phyloP scores from a whole-genome alignment of 2,797 vertebrate genomes.

The Octomys mimax region DNA sequence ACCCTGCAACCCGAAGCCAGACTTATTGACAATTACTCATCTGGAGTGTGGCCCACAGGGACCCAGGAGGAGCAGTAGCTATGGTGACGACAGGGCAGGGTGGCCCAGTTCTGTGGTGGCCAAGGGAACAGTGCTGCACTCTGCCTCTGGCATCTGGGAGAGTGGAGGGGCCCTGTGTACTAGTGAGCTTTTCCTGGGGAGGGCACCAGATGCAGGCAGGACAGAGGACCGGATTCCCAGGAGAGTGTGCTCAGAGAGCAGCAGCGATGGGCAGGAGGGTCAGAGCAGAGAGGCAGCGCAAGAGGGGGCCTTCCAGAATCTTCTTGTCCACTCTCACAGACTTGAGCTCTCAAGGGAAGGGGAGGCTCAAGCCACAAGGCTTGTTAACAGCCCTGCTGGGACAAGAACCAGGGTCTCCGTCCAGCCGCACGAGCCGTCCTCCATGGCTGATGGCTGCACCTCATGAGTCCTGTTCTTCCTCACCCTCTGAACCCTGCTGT shows the following conservation, averaged over 20 bases:
- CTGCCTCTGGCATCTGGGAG: neutral
- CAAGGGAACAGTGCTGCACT: neutral
- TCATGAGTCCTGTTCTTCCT: neutral
- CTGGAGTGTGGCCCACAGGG: accelerated
- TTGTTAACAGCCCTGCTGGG: too few species aligned
- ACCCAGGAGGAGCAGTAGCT: neutral
- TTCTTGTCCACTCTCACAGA: neutral
- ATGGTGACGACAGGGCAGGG: neutral
- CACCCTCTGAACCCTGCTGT: accelerated
- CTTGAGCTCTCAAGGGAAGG: neutral
- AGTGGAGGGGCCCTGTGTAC: neutral
- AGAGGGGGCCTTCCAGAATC: neutral
- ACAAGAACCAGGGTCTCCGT: too few species aligned
- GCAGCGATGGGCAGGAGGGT: neutral
- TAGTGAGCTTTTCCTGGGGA: neutral
- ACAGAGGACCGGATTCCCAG: too few species aligned
- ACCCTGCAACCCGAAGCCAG: neutral
- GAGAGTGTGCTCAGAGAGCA: neutral
- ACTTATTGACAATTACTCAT: neutral
- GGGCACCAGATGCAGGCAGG: accelerated
- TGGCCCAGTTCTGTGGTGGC: neutral
- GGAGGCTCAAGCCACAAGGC: neutral
- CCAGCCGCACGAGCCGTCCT: neutral
- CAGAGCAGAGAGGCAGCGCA: neutral
- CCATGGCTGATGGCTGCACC: neutral